Conservation (phyloP, 1,140 invertebrate genomes). For the Papilio helenus region DNA sequence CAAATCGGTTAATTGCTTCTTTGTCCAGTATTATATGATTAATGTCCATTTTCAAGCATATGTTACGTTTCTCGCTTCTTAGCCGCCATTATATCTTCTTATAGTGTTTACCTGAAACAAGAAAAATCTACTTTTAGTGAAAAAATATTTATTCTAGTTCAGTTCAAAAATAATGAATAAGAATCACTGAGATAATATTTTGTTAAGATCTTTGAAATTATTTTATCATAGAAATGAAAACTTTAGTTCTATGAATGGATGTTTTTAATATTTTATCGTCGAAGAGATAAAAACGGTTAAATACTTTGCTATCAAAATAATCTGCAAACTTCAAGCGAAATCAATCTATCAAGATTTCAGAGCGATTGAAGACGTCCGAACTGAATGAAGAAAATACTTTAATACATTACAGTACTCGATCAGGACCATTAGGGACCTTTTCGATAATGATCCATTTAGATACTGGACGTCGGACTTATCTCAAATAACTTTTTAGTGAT, state of each 20-base stretch:
- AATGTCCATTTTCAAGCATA: constrained; percentile 70
- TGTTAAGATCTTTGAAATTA: neutral
- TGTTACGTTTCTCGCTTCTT: constrained; percentile 59
- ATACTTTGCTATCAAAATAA: constrained; percentile 1
- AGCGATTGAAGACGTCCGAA: constrained; percentile 36
- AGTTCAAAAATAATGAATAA: neutral
- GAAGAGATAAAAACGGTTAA: constrained; percentile 1
- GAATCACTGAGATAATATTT: constrained; percentile 45
- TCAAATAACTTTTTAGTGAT: constrained; percentile 32
- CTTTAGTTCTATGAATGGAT: neutral
- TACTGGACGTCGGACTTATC: constrained; percentile 36
- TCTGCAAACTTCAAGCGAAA: constrained; percentile 13
- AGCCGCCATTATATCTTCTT: constrained; percentile 54
- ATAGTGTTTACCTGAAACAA: constrained; percentile 70
- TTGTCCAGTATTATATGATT: constrained; percentile 78
- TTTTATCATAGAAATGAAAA: neutral
- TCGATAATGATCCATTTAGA: constrained; percentile 37
- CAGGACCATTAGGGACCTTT: constrained; percentile 38
- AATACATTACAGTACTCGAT: constrained; percentile 38
- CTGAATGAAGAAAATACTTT: constrained; percentile 37
- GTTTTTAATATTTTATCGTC: constrained; percentile 5
- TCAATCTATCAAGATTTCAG: constrained; percentile 39
- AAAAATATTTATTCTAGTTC: constrained; percentile 29
- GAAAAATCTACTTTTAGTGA: constrained; percentile 44
- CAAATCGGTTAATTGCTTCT: constrained; percentile 77